phyloP scores from a whole-genome alignment of 2,888 invertebrate species.

The Ceriagrion tenellum region DNA sequence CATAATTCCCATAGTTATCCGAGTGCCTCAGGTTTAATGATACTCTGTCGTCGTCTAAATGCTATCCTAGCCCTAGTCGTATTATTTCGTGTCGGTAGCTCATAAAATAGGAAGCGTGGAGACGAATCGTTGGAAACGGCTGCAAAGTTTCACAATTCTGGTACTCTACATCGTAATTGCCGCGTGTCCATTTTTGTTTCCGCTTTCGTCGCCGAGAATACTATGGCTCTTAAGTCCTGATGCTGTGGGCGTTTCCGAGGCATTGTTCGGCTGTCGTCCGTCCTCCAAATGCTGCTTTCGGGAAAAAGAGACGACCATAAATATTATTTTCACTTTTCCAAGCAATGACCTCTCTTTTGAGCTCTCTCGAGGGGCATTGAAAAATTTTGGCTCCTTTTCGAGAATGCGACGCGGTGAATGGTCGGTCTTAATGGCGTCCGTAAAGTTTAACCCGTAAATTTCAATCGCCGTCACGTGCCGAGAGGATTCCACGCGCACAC shows the following conservation, averaged over 20 bases:
- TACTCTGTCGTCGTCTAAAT: no score
- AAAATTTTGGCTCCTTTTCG: slow-evolving; percentile 35
- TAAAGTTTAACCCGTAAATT: slow-evolving; percentile 8
- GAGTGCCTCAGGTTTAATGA: no score
- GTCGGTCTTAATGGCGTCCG: neutral
- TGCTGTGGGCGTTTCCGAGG: neutral
- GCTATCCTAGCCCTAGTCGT: no score
- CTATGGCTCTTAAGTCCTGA: neutral
- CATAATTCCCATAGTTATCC: no score
- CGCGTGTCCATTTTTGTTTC: neutral
- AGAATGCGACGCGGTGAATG: neutral
- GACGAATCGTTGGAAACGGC: no score
- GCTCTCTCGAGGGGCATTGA: neutral
- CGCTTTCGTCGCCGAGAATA: neutral
- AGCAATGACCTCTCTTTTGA: neutral
- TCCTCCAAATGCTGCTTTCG: neutral
- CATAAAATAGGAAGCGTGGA: no score
- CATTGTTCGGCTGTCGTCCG: neutral
- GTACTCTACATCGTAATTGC: neutral
- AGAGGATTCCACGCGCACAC: neutral
- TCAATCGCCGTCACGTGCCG: slow-evolving; percentile 15
- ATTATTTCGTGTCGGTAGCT: no score
- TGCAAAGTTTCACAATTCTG: neutral
- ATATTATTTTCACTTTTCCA: neutral
- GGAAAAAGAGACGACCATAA: neutral